Evolutionary conservation across 2,113 vertebrate species (phyloP), one percentile per base, ranked within the genome.

Genomic region (Oryzias melastigma): DNA sequence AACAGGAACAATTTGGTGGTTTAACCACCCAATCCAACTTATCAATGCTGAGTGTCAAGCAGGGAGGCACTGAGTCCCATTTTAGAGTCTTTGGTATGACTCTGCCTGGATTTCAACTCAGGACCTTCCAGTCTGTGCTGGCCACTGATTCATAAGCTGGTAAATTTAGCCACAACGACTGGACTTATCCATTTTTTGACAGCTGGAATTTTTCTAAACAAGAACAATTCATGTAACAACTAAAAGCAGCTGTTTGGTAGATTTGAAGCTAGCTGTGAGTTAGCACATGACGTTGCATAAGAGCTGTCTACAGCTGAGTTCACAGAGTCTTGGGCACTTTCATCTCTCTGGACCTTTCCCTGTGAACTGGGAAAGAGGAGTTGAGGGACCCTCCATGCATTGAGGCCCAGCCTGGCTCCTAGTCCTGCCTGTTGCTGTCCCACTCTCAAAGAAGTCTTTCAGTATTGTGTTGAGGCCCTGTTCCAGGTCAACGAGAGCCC

Each of bases 401-500:
- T 68, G 78, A 65, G 40, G 60, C 69, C 76, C n/a, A 22, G 65
- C 54, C 62, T 52, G 3, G 67, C 66, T 77, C 85, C 78, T 58
- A 24, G 63, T 65, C 61, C 69, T 65, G 75, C 64, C 69, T 65
- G 69, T 44, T 54, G 43, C 67, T 61, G 53, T 58, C 66, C 75
- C 66, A 22, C 81, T 85, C 86, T 91, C 89, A 91, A 89, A 89
- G 85, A 78, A 79, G 29, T 70, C 89, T 89, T 90, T 90, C 87
- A 91, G 82, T 77, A 81, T 87, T 87, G 85, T 88, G 75, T 68
- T 74, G 82, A 78, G 81, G 80, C 81, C 83, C 73, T 67, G 78
- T 72, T 78, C 55, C 68, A 87, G 87, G 88, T 90, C 89, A 90
- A 81, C 73, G 73, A 73, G 75, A 85, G 76, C 84, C 77, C 72